These are phyloP conservation scores for Eucidaris tribuloides DNA, from an alignment of 35 echinoderm and acorn worm species.

Conservation along the genomic window DNA sequence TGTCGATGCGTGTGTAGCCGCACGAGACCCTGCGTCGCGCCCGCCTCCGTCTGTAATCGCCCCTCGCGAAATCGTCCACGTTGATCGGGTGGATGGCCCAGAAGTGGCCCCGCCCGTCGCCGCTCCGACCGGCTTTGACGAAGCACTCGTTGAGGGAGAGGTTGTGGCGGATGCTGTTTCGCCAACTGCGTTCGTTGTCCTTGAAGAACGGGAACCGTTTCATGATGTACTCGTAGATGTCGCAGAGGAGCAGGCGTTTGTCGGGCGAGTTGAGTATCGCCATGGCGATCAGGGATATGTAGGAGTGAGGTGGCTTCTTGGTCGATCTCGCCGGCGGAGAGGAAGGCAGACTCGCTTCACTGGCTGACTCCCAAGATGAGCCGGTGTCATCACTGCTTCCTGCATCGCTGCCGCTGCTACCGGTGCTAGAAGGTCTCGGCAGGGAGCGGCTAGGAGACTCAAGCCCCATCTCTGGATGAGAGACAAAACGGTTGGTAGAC, in stretches of 20 bases:
- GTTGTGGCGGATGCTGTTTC: constrained; percentile 97
- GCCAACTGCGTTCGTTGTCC: constrained; percentile 94
- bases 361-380: not conserved
- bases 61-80: constrained; percentile 73
- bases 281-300: constrained; percentile 97
- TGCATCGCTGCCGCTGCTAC: too few species aligned
- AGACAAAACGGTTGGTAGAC: not conserved
- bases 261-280: constrained; percentile 72
- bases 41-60: constrained; percentile 80
- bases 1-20: constrained; percentile 35
- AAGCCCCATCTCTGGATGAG: constrained; percentile 14
- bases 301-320: constrained; percentile 87
- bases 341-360: too few species aligned
- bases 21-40: constrained; percentile 87
- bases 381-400: too few species aligned
- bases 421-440: too few species aligned
- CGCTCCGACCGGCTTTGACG: constrained; percentile 83
- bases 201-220: constrained; percentile 77
- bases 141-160: constrained; percentile 99
- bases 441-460: too few species aligned
- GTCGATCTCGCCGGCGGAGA: too few species aligned
- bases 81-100: constrained; percentile 95
- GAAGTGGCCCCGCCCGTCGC: constrained; percentile 88
- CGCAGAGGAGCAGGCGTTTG: constrained; percentile 83
- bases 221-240: constrained; percentile 97